A percentile compares a stretch with the other conserved stretches of the same genome.
These are phyloP conservation scores for Diplodus sargus DNA, from an alignment of 2,797 vertebrate genomes.

Conservation along the genomic window DNA sequence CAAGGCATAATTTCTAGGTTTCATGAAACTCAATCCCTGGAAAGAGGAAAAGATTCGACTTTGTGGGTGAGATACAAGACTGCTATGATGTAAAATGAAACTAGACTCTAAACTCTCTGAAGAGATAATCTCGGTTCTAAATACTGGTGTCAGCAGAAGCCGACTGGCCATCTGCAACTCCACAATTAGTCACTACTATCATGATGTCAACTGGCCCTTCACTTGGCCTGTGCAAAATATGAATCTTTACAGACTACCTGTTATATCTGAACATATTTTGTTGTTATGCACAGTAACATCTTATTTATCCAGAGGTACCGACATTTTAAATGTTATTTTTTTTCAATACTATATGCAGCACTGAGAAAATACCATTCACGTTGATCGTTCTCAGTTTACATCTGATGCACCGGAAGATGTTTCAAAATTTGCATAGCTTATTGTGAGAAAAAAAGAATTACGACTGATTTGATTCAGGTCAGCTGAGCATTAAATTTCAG, in stretches of 20 bases:
- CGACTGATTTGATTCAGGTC: slow-evolving; percentile 8
- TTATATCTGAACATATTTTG: neutral
- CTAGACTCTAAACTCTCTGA: slow-evolving; percentile 34
- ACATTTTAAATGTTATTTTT: slow-evolving; percentile 23
- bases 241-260: neutral
- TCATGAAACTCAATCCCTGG: slow-evolving; percentile 69
- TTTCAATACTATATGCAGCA: neutral
- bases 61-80: slow-evolving; percentile 67
- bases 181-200: neutral
- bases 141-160: slow-evolving; percentile 8
- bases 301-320: neutral
- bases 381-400: neutral
- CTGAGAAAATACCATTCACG: neutral
- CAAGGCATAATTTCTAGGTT: slow-evolving; percentile 57
- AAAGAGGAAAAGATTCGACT: slow-evolving; percentile 68
- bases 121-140: slow-evolving; percentile 37
- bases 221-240: neutral
- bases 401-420: neutral
- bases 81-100: slow-evolving; percentile 71
- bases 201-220: neutral
- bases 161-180: neutral
- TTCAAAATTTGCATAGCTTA: slow-evolving; percentile 3
- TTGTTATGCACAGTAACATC: neutral
- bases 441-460: neutral
- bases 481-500: neutral